phyloP scores from a whole-genome alignment of 2,797 vertebrate species.

The Acrossocheilus fasciatus region DNA sequence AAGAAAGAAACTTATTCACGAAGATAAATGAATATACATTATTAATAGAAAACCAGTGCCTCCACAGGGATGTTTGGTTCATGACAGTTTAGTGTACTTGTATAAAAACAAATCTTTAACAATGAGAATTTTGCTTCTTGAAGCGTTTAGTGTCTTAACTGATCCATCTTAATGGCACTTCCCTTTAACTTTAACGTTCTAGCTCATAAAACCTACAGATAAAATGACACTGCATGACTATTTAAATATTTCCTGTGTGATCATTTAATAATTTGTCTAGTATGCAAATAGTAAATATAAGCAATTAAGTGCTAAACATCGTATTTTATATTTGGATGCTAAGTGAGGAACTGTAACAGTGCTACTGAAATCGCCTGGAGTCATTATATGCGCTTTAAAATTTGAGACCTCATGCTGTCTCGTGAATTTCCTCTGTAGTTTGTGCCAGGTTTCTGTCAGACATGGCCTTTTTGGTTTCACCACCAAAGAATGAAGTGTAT shows the following conservation, averaged over 20 bases:
- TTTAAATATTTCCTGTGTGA: not conserved
- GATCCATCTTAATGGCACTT: not conserved
- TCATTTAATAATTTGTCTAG: constrained; percentile 18
- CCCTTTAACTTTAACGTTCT: not conserved
- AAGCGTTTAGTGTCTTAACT: not conserved
- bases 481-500: not conserved
- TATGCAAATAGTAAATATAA: constrained; percentile 21
- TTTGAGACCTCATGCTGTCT: constrained; percentile 15
- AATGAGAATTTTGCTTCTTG: not conserved
- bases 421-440: not conserved
- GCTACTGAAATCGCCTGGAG: not conserved
- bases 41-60: constrained; percentile 4
- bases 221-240: not conserved
- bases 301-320: constrained; percentile 24
- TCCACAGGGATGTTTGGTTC: constrained; percentile 6
- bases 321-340: constrained; percentile 18
- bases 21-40: not conserved
- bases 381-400: constrained; percentile 20
- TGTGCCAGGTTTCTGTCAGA: not conserved
- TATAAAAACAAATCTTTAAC: not conserved
- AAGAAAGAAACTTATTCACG: not conserved
- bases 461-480: not conserved
- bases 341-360: not conserved
- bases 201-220: constrained; percentile 14
- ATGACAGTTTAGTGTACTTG: not conserved